phyloP scores from a whole-genome alignment of 2,113 vertebrate species.

The Hydropotes inermis region DNA sequence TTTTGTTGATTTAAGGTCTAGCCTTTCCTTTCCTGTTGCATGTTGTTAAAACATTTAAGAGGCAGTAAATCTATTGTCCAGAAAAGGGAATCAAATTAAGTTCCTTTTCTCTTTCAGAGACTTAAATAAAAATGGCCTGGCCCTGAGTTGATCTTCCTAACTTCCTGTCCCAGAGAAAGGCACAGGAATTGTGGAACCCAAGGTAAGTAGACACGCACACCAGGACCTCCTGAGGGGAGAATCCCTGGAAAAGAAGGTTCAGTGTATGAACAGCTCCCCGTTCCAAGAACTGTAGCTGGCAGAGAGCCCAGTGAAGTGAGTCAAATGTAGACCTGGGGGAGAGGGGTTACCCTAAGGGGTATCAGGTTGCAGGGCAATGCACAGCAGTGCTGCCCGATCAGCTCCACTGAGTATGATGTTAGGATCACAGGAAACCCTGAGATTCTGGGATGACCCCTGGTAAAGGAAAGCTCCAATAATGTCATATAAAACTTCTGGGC shows the following conservation, averaged over 20 bases:
- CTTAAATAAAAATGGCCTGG: neutral
- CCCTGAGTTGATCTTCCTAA: neutral
- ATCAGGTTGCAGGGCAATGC: fast-evolving
- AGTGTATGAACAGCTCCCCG: neutral
- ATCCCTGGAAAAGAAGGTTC: neutral
- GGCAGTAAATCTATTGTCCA: neutral
- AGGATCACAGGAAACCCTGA: neutral
- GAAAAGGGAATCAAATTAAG: neutral
- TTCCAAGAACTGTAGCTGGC: neutral
- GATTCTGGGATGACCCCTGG: neutral
- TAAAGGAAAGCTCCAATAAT: neutral
- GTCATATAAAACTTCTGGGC: neutral
- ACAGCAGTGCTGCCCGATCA: fast-evolving
- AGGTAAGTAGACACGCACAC: neutral
- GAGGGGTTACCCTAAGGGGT: too few relatives aligned
- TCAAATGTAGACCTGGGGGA: neutral
- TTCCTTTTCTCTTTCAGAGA: neutral
- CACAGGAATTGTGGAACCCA: neutral
- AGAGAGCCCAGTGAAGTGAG: neutral
- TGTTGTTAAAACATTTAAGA: neutral
- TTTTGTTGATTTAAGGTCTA: neutral
- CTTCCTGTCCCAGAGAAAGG: neutral
- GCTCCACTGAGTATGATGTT: neutral
- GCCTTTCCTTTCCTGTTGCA: neutral
- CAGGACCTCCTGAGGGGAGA: neutral